Conservation (phyloP, 2,797 vertebrate genomes). For the Rhodeus uyekii region DNA sequence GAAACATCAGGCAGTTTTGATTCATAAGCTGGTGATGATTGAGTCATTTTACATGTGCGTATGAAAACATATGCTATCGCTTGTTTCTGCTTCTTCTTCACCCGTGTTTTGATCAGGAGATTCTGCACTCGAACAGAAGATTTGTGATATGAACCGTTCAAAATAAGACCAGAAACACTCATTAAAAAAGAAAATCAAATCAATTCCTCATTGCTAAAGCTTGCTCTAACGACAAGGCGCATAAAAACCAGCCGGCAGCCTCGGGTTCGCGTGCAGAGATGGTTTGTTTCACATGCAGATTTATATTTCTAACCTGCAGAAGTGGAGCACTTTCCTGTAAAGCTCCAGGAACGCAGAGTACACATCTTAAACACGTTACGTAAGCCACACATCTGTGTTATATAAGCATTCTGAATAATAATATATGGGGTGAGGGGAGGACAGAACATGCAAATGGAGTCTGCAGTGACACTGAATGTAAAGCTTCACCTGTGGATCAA, state of each 20-base stretch:
- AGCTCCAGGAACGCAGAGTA: conserved; percentile 18
- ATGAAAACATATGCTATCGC: no score
- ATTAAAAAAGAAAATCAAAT: background rate
- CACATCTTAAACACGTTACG: conserved; percentile 50
- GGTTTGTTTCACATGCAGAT: background rate
- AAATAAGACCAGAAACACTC: background rate
- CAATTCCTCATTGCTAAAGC: background rate
- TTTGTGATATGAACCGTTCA: background rate
- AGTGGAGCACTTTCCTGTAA: background rate
- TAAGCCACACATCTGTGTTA: conserved; percentile 42
- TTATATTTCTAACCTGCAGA: background rate
- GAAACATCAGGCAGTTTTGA: no score
- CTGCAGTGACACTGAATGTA: conserved; percentile 9
- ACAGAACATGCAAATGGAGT: background rate
- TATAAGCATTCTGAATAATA: conserved; percentile 43
- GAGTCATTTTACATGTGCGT: no score
- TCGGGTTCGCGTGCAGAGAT: background rate
- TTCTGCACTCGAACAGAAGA: no score
- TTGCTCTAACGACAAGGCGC: no score
- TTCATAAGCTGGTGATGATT: no score
- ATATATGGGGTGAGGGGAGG: background rate
- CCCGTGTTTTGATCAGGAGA: no score
- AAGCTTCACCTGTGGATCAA: background rate
- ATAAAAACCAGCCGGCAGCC: background rate
- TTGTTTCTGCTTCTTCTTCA: no score